Evolutionary conservation across 2,888 invertebrate species (phyloP).

Genomic region (Idaea biselata): DNA sequence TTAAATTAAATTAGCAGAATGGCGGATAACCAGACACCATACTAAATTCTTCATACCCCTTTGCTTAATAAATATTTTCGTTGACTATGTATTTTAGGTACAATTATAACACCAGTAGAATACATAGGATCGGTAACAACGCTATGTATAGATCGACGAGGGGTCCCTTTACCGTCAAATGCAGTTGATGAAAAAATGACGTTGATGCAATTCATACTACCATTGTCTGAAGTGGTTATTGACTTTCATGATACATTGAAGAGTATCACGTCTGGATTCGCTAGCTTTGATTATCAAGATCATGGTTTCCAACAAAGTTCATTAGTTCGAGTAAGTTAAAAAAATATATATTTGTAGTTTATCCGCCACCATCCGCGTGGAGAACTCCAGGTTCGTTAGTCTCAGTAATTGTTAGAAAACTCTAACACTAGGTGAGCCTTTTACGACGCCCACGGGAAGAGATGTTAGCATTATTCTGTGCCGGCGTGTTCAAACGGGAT

Average conservation of each 20-base stretch:
- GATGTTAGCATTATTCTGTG: too few species aligned
- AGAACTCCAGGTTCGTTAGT: too few species aligned
- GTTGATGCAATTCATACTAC: constrained; percentile 90
- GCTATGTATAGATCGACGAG: constrained; percentile 87
- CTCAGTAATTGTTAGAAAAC: too few species aligned
- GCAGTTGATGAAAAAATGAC: constrained; percentile 92
- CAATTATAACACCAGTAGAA: constrained; percentile 92
- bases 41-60: not conserved
- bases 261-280: constrained; percentile 95
- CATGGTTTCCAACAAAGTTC: constrained; percentile 89
- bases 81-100: constrained; percentile 75
- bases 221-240: constrained; percentile 95
- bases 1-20: not conserved
- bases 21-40: not conserved
- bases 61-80: not conserved
- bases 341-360: too few species aligned
- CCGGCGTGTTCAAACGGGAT: too few species aligned
- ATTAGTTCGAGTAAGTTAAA: constrained; percentile 85
- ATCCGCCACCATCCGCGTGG: too few species aligned
- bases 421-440: too few species aligned
- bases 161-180: constrained; percentile 82
- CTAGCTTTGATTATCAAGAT: constrained; percentile 96
- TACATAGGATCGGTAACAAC: constrained; percentile 86
- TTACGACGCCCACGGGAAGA: too few species aligned
- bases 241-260: constrained; percentile 97